Conservation (phyloP, 2,797 vertebrate genomes). For the Rhinoraja longicauda region DNA sequence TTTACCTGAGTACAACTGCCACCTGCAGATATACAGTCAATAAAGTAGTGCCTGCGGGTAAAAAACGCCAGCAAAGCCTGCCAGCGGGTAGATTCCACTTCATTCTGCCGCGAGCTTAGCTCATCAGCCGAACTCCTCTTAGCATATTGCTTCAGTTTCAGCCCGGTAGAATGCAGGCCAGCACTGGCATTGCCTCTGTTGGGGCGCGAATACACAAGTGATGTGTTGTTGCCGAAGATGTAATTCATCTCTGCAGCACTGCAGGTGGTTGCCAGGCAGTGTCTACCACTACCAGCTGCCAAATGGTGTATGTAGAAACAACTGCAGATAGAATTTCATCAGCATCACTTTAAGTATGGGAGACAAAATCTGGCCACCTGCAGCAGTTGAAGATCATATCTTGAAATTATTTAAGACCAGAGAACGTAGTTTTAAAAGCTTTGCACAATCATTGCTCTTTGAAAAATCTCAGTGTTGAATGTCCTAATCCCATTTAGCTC, state of each 20-base stretch:
- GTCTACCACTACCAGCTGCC: slow-evolving; percentile 60
- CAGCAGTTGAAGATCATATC: slow-evolving; percentile 49
- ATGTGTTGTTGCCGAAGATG: slow-evolving; percentile 94
- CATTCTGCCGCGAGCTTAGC: slow-evolving; percentile 53
- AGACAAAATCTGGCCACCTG: slow-evolving; percentile 27
- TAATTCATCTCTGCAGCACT: slow-evolving; percentile 87
- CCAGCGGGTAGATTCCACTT: slow-evolving; percentile 75
- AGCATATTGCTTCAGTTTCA: slow-evolving; percentile 82
- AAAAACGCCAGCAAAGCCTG: slow-evolving; percentile 91
- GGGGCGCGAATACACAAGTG: slow-evolving; percentile 76
- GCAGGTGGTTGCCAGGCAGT: slow-evolving; percentile 71
- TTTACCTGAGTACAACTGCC: slow-evolving; percentile 82
- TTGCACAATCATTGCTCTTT: background rate
- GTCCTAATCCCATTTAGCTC: slow-evolving; percentile 43
- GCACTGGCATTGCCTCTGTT: slow-evolving; percentile 69
- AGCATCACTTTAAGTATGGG: slow-evolving; percentile 60
- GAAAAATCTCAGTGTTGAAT: slow-evolving; percentile 2
- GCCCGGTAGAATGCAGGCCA: slow-evolving; percentile 69
- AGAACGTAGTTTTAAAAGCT: slow-evolving; percentile 40
- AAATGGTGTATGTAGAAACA: slow-evolving; percentile 62
- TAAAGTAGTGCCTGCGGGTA: slow-evolving; percentile 85
- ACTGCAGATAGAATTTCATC: slow-evolving; percentile 73
- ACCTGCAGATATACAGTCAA: slow-evolving; percentile 86
- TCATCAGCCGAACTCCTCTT: slow-evolving; percentile 84
- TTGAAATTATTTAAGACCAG: slow-evolving; percentile 45